phyloP scores from a whole-genome alignment of 2,797 vertebrate species.

The Acanthiza pusilla region DNA sequence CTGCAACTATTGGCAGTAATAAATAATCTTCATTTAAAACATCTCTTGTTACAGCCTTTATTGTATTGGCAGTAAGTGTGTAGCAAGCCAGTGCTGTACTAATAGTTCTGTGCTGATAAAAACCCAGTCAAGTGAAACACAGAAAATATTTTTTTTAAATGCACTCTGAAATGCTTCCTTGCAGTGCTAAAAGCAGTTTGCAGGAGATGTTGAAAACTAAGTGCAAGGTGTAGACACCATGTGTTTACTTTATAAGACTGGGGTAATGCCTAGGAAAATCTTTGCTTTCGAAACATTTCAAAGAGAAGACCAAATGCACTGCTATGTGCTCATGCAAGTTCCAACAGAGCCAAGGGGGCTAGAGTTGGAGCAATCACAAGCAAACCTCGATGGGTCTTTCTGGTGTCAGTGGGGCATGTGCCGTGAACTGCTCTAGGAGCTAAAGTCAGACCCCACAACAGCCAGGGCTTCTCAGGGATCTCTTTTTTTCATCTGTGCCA shows the following conservation, averaged over 20 bases:
- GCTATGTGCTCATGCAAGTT: not conserved
- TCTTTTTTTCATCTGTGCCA: not conserved
- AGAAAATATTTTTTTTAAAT: not conserved
- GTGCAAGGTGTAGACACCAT: not conserved
- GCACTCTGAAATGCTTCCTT: not conserved
- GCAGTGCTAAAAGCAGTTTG: not conserved
- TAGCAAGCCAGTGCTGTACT: not conserved
- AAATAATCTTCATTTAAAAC: slow-evolving; percentile 27
- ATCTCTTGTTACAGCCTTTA: not conserved
- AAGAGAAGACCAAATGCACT: not conserved
- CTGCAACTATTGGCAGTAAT: not conserved
- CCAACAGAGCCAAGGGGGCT: not conserved
- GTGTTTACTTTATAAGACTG: slow-evolving; percentile 4
- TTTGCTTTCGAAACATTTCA: not conserved
- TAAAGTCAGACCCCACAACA: not conserved
- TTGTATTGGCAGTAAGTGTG: not conserved
- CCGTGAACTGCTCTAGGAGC: not conserved
- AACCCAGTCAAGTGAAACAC: not conserved
- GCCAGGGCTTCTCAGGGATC: not conserved
- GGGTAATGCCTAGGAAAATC: not conserved
- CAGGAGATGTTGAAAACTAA: slow-evolving; percentile 13
- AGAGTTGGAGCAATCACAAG: not conserved
- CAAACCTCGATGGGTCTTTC: rapidly evolving
- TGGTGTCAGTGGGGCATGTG: rapidly evolving
- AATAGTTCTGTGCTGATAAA: not conserved